Conservation (phyloP, 2,113 vertebrate species). For the Phyllostomus discolor region DNA sequence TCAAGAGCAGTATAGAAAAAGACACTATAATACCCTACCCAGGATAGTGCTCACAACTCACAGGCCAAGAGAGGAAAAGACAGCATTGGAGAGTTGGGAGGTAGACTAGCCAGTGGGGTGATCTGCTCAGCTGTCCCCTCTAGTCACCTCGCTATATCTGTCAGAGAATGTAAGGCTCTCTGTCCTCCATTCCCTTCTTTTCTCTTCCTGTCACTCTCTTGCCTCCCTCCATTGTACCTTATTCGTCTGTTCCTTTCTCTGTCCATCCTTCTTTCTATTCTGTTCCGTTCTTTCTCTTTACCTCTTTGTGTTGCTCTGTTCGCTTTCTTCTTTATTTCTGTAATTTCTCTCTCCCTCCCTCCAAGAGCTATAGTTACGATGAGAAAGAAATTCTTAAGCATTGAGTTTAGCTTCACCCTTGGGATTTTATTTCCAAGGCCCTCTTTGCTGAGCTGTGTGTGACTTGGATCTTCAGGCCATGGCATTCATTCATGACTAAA, state of each 20-base stretch:
- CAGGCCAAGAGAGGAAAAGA: not conserved
- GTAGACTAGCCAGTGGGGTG: not conserved
- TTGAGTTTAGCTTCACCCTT: constrained; percentile 52
- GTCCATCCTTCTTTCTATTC: constrained; percentile 30
- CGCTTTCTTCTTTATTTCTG: constrained; percentile 56
- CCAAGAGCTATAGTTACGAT: constrained; percentile 21
- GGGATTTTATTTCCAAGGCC: constrained; percentile 55
- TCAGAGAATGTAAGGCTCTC: constrained; percentile 40
- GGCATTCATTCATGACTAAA: constrained; percentile 26
- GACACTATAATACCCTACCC: not conserved
- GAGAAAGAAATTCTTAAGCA: constrained; percentile 17
- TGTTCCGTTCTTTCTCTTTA: constrained; percentile 5
- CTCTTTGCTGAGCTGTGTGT: constrained; percentile 50
- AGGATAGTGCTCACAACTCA: not conserved
- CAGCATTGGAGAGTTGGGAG: not conserved
- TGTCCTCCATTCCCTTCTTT: constrained; percentile 3
- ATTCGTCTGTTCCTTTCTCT: constrained; percentile 34
- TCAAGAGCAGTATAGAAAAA: constrained; percentile 8
- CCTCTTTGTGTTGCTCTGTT: constrained; percentile 51
- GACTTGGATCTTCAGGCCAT: constrained; percentile 36
- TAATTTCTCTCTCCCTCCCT: constrained; percentile 40
- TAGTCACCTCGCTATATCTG: not conserved
- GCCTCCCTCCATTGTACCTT: not conserved
- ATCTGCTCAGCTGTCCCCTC: constrained; percentile 3
- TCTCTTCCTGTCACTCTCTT: not conserved